These are phyloP conservation scores for Bovichtus diacanthus DNA, from an alignment of 2,797 vertebrate genomes.

Conservation along the genomic window DNA sequence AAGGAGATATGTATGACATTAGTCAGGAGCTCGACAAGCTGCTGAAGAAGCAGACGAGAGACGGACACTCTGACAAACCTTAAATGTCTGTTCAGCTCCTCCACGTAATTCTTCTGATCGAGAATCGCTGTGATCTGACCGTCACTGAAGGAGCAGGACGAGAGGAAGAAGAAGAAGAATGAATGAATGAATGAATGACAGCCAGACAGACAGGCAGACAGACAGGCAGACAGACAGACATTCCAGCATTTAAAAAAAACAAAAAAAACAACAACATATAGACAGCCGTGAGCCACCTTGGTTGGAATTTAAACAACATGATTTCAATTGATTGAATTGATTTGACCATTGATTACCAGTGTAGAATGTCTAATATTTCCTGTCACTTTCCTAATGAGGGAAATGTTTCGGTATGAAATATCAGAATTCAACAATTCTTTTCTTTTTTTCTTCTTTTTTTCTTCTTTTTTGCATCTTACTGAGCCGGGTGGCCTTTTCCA, in stretches of 20 bases:
- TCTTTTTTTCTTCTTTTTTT: too few species aligned
- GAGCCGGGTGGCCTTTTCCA: neutral
- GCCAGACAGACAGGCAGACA: too few species aligned
- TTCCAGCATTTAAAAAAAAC: too few species aligned
- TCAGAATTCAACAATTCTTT: neutral
- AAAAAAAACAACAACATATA: too few species aligned
- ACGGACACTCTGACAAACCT: slow-evolving; percentile 80
- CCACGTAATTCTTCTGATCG: slow-evolving; percentile 99
- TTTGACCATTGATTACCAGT: neutral
- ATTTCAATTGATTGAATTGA: neutral
- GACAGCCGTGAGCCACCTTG: neutral
- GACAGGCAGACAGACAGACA: too few species aligned
- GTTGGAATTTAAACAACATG: neutral
- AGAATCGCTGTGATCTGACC: slow-evolving; percentile 98
- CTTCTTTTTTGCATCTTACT: neutral
- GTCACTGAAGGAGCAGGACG: slow-evolving; percentile 80
- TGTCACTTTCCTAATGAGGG: neutral
- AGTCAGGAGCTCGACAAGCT: neutral
- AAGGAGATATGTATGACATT: slow-evolving; percentile 22
- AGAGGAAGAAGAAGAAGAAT: neutral
- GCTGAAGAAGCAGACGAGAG: neutral
- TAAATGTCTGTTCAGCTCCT: slow-evolving; percentile 98
- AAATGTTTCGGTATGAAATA: neutral
- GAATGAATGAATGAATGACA: too few species aligned
- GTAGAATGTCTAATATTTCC: neutral